Evolutionary conservation across 1,140 invertebrate genomes (phyloP).

Genomic region (Octopus sinensis): DNA sequence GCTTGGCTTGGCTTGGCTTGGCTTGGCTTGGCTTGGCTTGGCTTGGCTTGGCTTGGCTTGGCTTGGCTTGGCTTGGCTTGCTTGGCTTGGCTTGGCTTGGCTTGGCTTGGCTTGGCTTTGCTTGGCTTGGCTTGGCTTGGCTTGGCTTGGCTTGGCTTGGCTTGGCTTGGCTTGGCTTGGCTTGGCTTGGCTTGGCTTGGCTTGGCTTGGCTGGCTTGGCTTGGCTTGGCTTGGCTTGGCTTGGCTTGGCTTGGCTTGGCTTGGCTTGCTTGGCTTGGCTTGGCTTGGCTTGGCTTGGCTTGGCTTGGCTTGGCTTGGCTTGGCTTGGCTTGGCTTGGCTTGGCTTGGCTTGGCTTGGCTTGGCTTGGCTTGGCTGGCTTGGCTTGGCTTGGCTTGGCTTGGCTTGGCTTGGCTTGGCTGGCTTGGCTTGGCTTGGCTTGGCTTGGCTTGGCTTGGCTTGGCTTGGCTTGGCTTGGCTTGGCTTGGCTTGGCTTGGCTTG

Average conservation of each 20-base stretch:
- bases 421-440: constrained; percentile 17
- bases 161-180: background rate
- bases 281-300: constrained; percentile 22
- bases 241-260: constrained; percentile 23
- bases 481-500: no score
- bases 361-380: no score
- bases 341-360: no score
- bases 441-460: no score
- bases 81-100: no score
- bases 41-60: background rate
- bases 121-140: no score
- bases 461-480: no score
- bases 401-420: constrained; percentile 21
- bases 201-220: constrained; percentile 17
- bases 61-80: background rate
- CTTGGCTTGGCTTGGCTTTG: constrained; percentile 21
- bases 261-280: no score
- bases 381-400: constrained; percentile 22
- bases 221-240: constrained; percentile 24
- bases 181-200: background rate
- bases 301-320: constrained; percentile 21
- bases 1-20: constrained; percentile 16
- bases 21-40: constrained; percentile 12
- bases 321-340: no score
- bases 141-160: constrained; percentile 3